These are phyloP conservation scores for Galaxias olidus DNA, from an alignment of 2,797 vertebrate species.

Conservation along the genomic window DNA sequence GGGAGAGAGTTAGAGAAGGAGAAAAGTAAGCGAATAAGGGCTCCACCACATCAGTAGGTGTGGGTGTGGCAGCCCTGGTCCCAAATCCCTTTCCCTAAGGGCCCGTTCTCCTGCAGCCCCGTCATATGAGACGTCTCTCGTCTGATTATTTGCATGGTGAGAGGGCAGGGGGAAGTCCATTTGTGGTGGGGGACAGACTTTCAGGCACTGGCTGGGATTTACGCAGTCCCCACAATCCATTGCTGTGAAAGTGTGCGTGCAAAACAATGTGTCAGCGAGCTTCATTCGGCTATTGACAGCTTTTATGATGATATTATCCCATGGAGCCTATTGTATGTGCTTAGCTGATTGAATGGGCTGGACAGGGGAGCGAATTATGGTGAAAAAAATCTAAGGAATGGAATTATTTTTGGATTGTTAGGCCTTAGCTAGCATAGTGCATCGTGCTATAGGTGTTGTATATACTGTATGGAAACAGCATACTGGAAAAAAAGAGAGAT, in stretches of 20 bases:
- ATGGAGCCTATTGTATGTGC: background rate
- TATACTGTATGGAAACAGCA: background rate
- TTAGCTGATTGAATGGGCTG: slow-evolving; percentile 4
- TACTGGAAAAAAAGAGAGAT: background rate
- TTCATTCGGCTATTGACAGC: slow-evolving; percentile 26
- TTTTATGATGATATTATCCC: slow-evolving; percentile 23
- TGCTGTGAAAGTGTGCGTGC: slow-evolving; percentile 30
- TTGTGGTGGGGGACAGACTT: slow-evolving; percentile 46
- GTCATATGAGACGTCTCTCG: slow-evolving; percentile 21
- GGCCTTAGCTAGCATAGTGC: no score
- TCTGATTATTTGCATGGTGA: slow-evolving; percentile 31
- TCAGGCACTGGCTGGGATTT: slow-evolving; percentile 56
- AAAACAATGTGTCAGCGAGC: slow-evolving; percentile 34
- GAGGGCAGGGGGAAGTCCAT: slow-evolving; percentile 21
- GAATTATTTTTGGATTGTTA: no score
- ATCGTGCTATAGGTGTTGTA: no score
- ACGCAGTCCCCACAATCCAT: slow-evolving; percentile 45
- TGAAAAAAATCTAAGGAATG: no score
- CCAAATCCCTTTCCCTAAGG: slow-evolving; percentile 14
- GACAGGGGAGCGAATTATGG: background rate
- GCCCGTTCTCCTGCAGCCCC: slow-evolving; percentile 5
- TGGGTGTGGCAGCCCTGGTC: slow-evolving; percentile 46
- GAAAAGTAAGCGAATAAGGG: slow-evolving; percentile 22
- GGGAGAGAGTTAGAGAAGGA: background rate
- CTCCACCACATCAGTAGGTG: slow-evolving; percentile 50